These are phyloP conservation scores for Scophthalmus maximus DNA, from an alignment of 2,113 vertebrate genomes.

Conservation along the genomic window DNA sequence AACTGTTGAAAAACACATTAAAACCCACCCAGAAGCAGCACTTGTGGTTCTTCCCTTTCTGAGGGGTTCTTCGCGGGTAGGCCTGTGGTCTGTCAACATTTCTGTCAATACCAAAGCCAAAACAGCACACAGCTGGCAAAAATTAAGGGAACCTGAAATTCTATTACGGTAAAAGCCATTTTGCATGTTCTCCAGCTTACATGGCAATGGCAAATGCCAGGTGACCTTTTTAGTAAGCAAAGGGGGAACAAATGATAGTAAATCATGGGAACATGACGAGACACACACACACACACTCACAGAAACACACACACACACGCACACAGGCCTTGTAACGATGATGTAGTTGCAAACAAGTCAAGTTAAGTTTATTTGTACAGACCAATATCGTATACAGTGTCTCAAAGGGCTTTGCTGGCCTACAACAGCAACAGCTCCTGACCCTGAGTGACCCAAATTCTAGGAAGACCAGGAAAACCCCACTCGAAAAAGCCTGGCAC, in stretches of 20 bases:
- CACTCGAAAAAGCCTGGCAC: slow-evolving; percentile 36
- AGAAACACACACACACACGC: slow-evolving; percentile 49
- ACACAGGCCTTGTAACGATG: slow-evolving; percentile 31
- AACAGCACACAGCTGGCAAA: slow-evolving; percentile 81
- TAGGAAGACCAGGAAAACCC: slow-evolving; percentile 65
- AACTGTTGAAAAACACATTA: slow-evolving; percentile 47
- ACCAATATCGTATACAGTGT: slow-evolving; percentile 59
- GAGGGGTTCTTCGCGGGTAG: slow-evolving; percentile 67
- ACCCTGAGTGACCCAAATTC: slow-evolving; percentile 52
- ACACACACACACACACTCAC: slow-evolving; percentile 48
- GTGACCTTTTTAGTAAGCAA: slow-evolving; percentile 75
- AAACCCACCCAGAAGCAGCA: slow-evolving; percentile 71
- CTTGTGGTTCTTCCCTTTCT: slow-evolving; percentile 51
- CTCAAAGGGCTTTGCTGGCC: slow-evolving; percentile 38
- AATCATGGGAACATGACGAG: slow-evolving; percentile 61
- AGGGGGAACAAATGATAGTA: slow-evolving; percentile 69
- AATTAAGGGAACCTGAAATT: slow-evolving; percentile 79
- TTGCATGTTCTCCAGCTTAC: slow-evolving; percentile 81
- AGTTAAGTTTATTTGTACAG: slow-evolving; percentile 63
- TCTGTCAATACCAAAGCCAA: slow-evolving; percentile 76
- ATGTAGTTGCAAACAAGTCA: slow-evolving; percentile 62
- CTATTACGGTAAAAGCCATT: slow-evolving; percentile 81
- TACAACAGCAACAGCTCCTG: slow-evolving; percentile 49
- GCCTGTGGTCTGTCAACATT: slow-evolving; percentile 76
- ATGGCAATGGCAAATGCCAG: slow-evolving; percentile 76